These are phyloP conservation scores for Steatocranus sp. DNA, from an alignment of 2,797 vertebrate species.

Conservation along the genomic window DNA sequence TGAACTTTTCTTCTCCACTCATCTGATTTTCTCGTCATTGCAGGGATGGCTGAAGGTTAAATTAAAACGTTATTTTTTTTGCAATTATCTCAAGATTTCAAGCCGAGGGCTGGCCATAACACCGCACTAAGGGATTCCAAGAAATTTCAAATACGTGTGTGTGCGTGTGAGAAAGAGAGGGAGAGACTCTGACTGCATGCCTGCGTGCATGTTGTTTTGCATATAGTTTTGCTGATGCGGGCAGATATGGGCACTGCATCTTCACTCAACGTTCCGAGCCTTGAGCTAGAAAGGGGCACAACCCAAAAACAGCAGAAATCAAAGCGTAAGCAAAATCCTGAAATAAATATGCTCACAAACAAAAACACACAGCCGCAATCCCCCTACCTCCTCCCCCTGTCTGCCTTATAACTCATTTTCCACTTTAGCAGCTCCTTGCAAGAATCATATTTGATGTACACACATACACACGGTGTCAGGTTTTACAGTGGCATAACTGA, in stretches of 20 bases:
- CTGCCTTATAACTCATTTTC: conserved; percentile 28
- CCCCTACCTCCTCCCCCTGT: not conserved
- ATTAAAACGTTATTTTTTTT: conserved; percentile 19
- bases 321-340: conserved; percentile 61
- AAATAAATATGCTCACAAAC: conserved; percentile 51
- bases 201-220: conserved; percentile 47
- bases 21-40: not conserved
- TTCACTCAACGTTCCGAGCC: conserved; percentile 41
- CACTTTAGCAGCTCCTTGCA: conserved; percentile 27
- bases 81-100: conserved; percentile 11
- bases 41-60: not conserved
- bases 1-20: conserved; percentile 20
- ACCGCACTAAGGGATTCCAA: not conserved
- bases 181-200: not conserved
- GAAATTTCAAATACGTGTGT: not conserved
- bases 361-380: conserved; percentile 6
- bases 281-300: conserved; percentile 41
- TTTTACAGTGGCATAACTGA: not conserved
- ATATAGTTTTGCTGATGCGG: conserved; percentile 64
- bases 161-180: not conserved
- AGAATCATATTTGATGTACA: conserved; percentile 24
- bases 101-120: not conserved
- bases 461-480: not conserved
- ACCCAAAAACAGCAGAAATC: conserved; percentile 45
- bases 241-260: conserved; percentile 35